A percentile compares a stretch with the other conserved stretches of the same genome.
Conservation (phyloP, 2,113 vertebrate genomes). For the Pteropus alecto region DNA sequence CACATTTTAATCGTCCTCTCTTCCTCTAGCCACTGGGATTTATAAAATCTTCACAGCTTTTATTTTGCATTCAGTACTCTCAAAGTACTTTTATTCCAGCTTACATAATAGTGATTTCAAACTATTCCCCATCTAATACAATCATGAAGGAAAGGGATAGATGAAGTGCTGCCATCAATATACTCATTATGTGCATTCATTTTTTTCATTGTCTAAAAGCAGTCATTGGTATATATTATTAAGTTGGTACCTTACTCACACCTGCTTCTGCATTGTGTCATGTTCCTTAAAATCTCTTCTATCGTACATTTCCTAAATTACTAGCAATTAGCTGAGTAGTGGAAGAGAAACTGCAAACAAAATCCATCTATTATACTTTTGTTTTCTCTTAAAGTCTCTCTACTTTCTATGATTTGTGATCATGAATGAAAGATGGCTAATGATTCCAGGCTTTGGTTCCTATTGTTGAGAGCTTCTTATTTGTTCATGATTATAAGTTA, state of each 20-base stretch:
- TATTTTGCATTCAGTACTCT: background rate
- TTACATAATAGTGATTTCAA: conserved; percentile 34
- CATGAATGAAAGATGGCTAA: background rate
- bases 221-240: background rate
- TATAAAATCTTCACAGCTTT: conserved; percentile 3
- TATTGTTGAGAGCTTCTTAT: background rate
- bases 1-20: conserved; percentile 35
- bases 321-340: background rate
- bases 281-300: conserved; percentile 17
- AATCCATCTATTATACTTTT: background rate
- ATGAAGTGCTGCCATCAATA: background rate
- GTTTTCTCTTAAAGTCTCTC: background rate
- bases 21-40: background rate
- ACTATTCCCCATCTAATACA: background rate
- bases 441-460: background rate
- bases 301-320: background rate
- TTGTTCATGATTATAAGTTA: background rate
- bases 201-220: conserved; percentile 31
- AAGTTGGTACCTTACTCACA: background rate
- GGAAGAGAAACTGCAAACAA: background rate
- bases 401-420: background rate
- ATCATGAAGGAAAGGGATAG: background rate
- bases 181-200: background rate
- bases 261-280: background rate
- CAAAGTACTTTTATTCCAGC: background rate